phyloP scores from a whole-genome alignment of 2,888 invertebrate genomes.

The Pristionchus exspectatus region DNA sequence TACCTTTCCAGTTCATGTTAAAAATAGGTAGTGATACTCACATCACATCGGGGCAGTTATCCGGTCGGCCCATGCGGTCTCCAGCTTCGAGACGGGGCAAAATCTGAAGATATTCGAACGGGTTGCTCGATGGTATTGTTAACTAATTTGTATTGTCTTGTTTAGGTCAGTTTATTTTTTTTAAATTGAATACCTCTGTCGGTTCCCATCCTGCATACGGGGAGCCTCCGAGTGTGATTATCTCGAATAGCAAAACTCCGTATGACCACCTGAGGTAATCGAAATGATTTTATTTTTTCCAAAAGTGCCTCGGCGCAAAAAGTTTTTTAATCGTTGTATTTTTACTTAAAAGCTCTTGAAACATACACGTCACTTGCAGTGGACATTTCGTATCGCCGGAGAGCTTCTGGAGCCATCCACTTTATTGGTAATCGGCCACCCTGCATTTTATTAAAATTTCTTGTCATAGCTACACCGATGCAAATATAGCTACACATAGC shows the following conservation, averaged over 20 bases:
- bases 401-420: conserved; percentile 50
- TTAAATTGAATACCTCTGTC: neutral
- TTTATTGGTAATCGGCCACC: conserved; percentile 47
- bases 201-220: conserved; percentile 36
- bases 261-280: conserved; percentile 14
- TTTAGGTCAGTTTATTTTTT: neutral
- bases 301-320: neutral
- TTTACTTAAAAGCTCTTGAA: neutral
- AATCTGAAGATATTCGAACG: neutral
- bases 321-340: no score
- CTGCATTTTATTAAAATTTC: neutral
- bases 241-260: conserved; percentile 41
- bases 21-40: neutral
- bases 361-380: conserved; percentile 41
- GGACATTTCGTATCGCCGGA: conserved; percentile 46
- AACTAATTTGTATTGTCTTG: neutral
- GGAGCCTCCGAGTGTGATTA: conserved; percentile 41
- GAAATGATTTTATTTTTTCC: neutral
- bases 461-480: no score
- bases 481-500: no score
- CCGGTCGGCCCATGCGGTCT: conserved; percentile 29
- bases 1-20: neutral
- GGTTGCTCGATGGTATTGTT: neutral
- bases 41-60: conserved; percentile 29
- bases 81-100: conserved; percentile 30